A percentile compares a stretch with the other conserved stretches of the same genome.
Evolutionary conservation across 2,797 vertebrate species (phyloP).

Genomic region (Etheostoma nigrum): DNA sequence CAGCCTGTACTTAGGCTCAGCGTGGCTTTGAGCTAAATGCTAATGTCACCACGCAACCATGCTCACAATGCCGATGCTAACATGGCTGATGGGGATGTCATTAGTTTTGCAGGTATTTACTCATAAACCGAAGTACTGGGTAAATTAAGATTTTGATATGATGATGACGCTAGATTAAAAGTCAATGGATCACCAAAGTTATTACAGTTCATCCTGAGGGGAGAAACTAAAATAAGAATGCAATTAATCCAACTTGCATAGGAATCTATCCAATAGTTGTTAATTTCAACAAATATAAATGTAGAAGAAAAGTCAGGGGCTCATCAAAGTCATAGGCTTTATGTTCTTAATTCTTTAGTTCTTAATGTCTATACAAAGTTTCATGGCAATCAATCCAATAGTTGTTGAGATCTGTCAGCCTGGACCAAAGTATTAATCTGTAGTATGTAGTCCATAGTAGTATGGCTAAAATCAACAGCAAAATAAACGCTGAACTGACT

Average conservation of each 20-base stretch:
- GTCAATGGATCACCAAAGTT: not conserved
- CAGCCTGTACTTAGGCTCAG: too few species aligned
- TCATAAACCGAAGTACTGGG: not conserved
- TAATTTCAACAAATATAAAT: not conserved
- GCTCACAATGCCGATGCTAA: constrained; percentile 1
- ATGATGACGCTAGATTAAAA: constrained; percentile 16
- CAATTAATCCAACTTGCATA: not conserved
- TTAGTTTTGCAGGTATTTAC: not conserved
- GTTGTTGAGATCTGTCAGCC: not conserved
- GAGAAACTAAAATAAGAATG: too few species aligned
- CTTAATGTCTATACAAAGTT: not conserved
- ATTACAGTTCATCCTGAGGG: too few species aligned
- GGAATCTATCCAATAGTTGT: constrained; percentile 1
- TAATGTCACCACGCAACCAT: not conserved
- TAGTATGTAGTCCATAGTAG: too few species aligned
- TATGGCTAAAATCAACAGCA: not conserved
- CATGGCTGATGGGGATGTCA: not conserved
- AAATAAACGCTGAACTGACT: constrained; percentile 7
- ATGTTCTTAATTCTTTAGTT: not conserved
- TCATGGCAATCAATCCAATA: not conserved
- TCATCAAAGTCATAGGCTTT: not conserved
- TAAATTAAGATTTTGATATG: not conserved
- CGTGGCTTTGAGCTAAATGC: not conserved
- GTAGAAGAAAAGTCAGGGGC: not conserved
- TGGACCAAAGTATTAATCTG: not conserved